Evolutionary conservation across 2,888 invertebrate genomes (phyloP), one percentile per base, ranked within the genome.

Genomic region (Liposcelis brunnea): DNA sequence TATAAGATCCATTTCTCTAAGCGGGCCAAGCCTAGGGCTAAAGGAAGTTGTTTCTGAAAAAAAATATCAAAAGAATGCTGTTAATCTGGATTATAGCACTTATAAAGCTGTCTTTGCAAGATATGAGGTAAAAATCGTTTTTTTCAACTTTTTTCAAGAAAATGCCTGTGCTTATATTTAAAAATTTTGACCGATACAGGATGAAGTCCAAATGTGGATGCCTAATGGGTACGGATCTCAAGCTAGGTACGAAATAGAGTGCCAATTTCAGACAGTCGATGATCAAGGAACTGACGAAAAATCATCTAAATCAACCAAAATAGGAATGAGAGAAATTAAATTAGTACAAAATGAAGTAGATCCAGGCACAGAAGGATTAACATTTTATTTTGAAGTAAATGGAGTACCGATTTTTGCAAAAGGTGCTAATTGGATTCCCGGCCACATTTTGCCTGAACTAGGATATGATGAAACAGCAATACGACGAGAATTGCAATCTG

Each of bases 401-500:
- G 80, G 71, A 0, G 62, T 80, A 44, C 77, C 86, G 1, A 74
- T 97, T n/a, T 97, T 93, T 59, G 80, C 89, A 61, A 97, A 95
- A 64, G 94, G 94, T 2, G 81, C 87, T 8, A 95, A 95, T 61
- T 89, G 86, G 74, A 90, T 95, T 56, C 94, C 95, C 1, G 73
- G 81, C 0, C 76, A 83, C 58, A 74, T 89, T 52, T 72, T 93
- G 44, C 89, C 86, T 1, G 90, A 91, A 64, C 56, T 69, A 31
- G 73, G 78, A 1, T 67, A 69, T 16, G 62, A 75, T 50, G 56
- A 58, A 50, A 58, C 61, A 18, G 68, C 65, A 65, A 72, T 86
- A 44, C 64, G 70, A 31, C 63, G 71, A 50, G 64, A 91, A 2
- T 60, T 94, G 32, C 58, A 62, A 44, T 76, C 84, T 0, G 80